These are phyloP conservation scores for Hypotaenidia okinawae DNA, from an alignment of 2,797 vertebrate species.

Conservation along the genomic window DNA sequence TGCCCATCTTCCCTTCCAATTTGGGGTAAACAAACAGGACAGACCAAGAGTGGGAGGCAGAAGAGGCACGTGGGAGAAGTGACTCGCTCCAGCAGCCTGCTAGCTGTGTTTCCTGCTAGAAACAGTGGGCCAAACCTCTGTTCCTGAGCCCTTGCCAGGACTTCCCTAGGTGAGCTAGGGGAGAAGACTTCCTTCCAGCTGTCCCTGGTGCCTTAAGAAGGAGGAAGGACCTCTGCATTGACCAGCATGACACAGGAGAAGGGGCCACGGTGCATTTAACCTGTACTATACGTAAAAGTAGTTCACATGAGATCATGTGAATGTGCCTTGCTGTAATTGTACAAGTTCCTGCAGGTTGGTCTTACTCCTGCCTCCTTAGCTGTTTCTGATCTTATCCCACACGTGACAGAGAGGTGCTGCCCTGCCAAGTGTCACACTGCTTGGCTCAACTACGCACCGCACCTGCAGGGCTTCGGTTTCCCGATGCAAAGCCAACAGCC, in stretches of 20 bases:
- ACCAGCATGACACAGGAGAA: background rate
- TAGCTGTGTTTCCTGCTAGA: background rate
- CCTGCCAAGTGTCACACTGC: background rate
- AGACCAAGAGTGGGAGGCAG: background rate
- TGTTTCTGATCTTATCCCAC: background rate
- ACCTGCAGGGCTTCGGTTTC: background rate
- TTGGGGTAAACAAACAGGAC: background rate
- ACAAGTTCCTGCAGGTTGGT: background rate
- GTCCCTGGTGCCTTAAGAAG: background rate
- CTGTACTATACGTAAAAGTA: background rate
- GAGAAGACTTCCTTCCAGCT: background rate
- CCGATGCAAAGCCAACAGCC: background rate
- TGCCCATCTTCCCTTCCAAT: background rate
- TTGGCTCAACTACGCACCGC: background rate
- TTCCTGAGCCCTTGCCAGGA: background rate
- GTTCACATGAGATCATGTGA: background rate
- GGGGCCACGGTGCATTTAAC: background rate
- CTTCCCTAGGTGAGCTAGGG: background rate
- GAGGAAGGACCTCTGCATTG: background rate
- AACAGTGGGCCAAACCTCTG: background rate
- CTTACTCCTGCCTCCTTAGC: background rate
- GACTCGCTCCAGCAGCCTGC: background rate
- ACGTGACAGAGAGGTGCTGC: background rate
- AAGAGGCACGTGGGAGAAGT: background rate
- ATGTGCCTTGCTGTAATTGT: background rate